These are phyloP conservation scores for Cartodere bifasciata DNA, from an alignment of 2,888 invertebrate genomes.

Conservation along the genomic window DNA sequence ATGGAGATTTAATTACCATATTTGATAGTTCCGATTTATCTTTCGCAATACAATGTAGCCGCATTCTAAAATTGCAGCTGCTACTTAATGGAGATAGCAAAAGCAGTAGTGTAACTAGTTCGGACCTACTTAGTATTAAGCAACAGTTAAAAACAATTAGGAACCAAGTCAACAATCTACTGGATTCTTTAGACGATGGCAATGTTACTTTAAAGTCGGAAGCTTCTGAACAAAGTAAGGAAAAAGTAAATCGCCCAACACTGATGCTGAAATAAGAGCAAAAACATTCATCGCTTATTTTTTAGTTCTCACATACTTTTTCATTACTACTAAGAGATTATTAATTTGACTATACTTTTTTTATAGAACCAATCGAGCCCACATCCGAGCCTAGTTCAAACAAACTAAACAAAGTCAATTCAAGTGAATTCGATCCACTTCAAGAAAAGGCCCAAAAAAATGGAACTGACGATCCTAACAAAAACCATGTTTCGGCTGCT, in stretches of 20 bases:
- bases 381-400: slow-evolving; percentile 13
- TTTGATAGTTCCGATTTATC: slow-evolving; percentile 56
- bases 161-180: slow-evolving; percentile 44
- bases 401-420: slow-evolving; percentile 30
- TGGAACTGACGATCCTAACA: slow-evolving; percentile 22
- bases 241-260: slow-evolving; percentile 5
- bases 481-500: slow-evolving; percentile 23
- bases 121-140: slow-evolving; percentile 38
- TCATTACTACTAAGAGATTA: no score
- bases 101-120: slow-evolving; percentile 19
- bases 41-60: slow-evolving; percentile 55
- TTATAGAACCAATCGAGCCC: slow-evolving; percentile 6
- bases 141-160: slow-evolving; percentile 37
- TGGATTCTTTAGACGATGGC: slow-evolving; percentile 41
- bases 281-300: no score
- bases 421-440: slow-evolving; percentile 48
- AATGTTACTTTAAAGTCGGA: slow-evolving; percentile 14
- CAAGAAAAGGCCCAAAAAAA: slow-evolving; percentile 32
- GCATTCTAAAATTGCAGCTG: slow-evolving; percentile 50
- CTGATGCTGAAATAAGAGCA: no score
- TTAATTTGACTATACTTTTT: slow-evolving; percentile 7
- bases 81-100: slow-evolving; percentile 33
- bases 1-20: slow-evolving; percentile 58
- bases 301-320: no score
- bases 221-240: slow-evolving; percentile 17